Base-by-base conservation (phyloP, 2,113 vertebrate genomes). In the Noctilio leporinus region DNA sequence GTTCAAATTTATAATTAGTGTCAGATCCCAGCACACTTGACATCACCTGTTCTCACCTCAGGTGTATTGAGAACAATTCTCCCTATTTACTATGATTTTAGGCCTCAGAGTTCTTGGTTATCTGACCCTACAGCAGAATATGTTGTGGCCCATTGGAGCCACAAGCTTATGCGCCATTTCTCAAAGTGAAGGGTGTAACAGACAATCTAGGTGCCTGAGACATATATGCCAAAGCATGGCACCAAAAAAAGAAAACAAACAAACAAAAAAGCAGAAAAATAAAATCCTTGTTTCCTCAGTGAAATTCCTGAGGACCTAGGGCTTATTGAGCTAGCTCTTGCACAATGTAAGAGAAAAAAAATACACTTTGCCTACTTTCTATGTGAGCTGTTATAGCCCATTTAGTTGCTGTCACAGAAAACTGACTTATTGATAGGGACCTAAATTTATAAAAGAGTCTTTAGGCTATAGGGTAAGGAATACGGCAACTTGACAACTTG, bases 111-210 rank as follows among this genome's bases (percentile, higher is more conserved):
- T 40, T 70, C 28, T 81, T 72, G 1, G 38, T 28, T 19, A 55
- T 47, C 24, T 80, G 53, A 72, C 22, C 10, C 3, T 70, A 11
- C 35, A 85, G 35, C 6, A 81, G 9, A 33, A 15, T 11, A 33
- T 1, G 14, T 24, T 45, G 1, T 12, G 17, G 24, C 2, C 33
- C 28, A 20, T 2, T 33, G 6, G 40, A 30, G 6, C 40, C 11
- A 59, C 0, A 57, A 35, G 7, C 3, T 43, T 69, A 19, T n/a
- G 12, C 64, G 26, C 40, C 1, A 59, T 15, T 0, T 81, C 33
- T 28, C 16, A 4, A 59, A 15, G 26, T 26, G 0, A 49, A 14
- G 69, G 30, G 6, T 11, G 10, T 62, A 82, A 43, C 16, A 33
- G 57, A 26, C 5, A 55, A 22, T 1, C 24, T 43, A 30, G 43